Base-by-base conservation (phyloP, 2,888 invertebrate genomes). In the Drosophila nr. medialis region DNA sequence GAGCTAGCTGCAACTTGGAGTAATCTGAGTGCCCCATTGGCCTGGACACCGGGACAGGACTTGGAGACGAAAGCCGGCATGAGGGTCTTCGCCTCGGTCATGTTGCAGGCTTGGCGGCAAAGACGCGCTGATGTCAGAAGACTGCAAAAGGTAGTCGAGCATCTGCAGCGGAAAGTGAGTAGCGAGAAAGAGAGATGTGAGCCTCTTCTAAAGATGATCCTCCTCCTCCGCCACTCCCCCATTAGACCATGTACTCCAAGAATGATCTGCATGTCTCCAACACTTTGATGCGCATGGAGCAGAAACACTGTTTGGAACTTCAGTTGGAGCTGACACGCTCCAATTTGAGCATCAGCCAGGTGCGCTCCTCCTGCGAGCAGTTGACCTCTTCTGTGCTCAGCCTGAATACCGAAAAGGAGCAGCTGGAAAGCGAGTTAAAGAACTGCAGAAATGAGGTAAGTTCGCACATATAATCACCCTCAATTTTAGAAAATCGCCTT, bases 51-150 rank as follows among this genome's bases (percentile, higher is more conserved):
- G 45, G 36, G 8, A 51, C 55, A 27, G 15, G 56, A 50, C 0
- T 2, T n/a, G 0, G 38, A 51, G n/a, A 6, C 63, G 4, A 4
- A 74, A 15, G 83, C 90, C 29, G 89, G 90, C 15, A 79, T 91
- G 82, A 90, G 69, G 51, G 75, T 91, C 18, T 91, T 92, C 29
- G 78, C 91, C 1, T 83, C 88, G 7, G 77, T 92, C 7, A 89
- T 92, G 87, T 53, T 92, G 30, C 83, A 90, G 59, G 88, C 91
- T 5, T 93, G 93, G 93, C 91, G 93, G 0, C 82, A 81, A 13
- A 65, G 91, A 8, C 83, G 91, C 1, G 81, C 82, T 3, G 92
- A 92, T 38, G 90, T 92, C 4, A 80, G 72, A 5, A 59, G 77
- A 21, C 61, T 93, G 34, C 76, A 75, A 24, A 60, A 79, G 3